These are phyloP conservation scores for Pygmarrhopalites habei DNA, from an alignment of 1,140 invertebrate genomes.

Conservation along the genomic window DNA sequence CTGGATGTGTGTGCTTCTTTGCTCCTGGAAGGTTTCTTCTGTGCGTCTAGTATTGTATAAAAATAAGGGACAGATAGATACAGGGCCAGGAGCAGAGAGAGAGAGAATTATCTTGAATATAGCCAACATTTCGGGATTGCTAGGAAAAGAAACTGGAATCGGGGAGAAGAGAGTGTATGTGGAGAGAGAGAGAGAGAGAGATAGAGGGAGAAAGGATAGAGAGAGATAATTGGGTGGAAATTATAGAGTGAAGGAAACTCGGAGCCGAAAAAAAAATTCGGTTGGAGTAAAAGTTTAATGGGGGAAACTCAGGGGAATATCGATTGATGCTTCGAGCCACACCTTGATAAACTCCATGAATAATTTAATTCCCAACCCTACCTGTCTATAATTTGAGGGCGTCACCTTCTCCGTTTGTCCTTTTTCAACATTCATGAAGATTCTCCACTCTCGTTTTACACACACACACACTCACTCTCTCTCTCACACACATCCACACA, in stretches of 20 bases:
- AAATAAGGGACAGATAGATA: too few relatives aligned
- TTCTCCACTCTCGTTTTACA: neutral
- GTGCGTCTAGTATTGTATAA: too few relatives aligned
- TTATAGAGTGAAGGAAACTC: constrained; percentile 39
- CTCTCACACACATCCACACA: neutral
- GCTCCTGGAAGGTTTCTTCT: too few relatives aligned
- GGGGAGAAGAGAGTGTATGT: neutral
- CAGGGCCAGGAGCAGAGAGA: too few relatives aligned
- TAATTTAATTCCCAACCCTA: constrained; percentile 39
- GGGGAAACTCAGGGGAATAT: constrained; percentile 31
- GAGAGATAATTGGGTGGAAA: constrained; percentile 39
- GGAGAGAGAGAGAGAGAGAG: too few relatives aligned
- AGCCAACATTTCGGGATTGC: neutral
- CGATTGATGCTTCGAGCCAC: constrained; percentile 39
- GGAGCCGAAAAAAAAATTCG: constrained; percentile 30
- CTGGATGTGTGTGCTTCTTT: too few relatives aligned
- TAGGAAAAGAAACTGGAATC: neutral
- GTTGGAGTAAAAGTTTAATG: constrained; percentile 33
- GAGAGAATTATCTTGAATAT: too few relatives aligned
- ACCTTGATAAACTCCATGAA: constrained; percentile 41
- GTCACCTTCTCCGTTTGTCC: constrained; percentile 39
- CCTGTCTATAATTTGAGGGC: constrained; percentile 40
- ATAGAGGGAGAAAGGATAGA: too few relatives aligned
- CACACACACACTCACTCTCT: neutral
- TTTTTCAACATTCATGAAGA: constrained; percentile 38